Base-by-base conservation (phyloP, 2,113 vertebrate species). In the Trachemys scripta region DNA sequence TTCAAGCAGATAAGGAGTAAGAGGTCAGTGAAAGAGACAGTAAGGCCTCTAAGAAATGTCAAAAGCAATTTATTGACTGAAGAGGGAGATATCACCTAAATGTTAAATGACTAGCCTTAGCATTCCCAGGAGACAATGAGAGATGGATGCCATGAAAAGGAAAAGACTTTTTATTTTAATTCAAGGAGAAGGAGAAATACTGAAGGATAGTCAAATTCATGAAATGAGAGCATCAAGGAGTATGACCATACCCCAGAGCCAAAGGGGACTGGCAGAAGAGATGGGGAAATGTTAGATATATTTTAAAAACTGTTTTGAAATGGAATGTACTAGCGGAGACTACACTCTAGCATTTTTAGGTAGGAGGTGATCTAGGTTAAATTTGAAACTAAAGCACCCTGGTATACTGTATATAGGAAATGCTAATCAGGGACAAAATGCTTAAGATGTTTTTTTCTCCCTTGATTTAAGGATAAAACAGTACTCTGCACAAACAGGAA, bases 61-160 rank as follows among this genome's bases (percentile, higher is more conserved):
- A 82, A 49, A 92, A 29, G 35, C 62, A 88, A 89, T 85, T 93
- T 92, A 62, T 27, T 82, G 35, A 72, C 4, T 5, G 59, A 84
- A 82, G 31, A 57, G 54, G 38, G 45, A 86, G 5, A 53, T 1
- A 7, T 76, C 85, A 25, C 3, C 0, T 0, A 91, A 93, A 84
- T 42, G 2, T 69, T 92, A 62, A 38, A 53, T 72, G 62, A 53
- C 56, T 85, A 85, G 14, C 49, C 35, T 53, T 7, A 47, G 0
- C 1, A 8, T 56, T 92, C 85, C 38, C 45, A 42, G 80, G 49
- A 38, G 75, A 89, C 10, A 27, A 62, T 13, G 16, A 87, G 69
- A 88, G 17, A 50, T 8, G 51, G 4, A 53, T 35, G 8, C 1
- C 24, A 12, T 17, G 24, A 89, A 89, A 6, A 0, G 0, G 49